phyloP scores from a whole-genome alignment of 1,140 invertebrate genomes.

The Drosophila trapezifrons region DNA sequence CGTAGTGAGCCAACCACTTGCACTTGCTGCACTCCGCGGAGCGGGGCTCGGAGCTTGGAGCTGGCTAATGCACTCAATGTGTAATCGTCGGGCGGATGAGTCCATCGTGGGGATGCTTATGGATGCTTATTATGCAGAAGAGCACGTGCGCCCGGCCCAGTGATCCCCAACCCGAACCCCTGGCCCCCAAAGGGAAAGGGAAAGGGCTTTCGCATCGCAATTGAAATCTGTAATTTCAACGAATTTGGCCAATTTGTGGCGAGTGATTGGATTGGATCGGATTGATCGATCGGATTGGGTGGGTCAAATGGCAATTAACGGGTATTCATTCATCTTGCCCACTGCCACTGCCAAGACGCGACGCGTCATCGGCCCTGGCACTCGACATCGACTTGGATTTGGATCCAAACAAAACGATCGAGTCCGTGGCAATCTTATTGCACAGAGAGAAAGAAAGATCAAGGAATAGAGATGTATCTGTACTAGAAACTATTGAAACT shows the following conservation, averaged over 20 bases:
- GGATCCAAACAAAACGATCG: neutral
- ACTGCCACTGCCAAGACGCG: neutral
- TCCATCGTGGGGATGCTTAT: too few relatives aligned
- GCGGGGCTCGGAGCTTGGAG: neutral
- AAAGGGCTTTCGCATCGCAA: constrained; percentile 20
- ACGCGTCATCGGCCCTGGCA: constrained; percentile 7
- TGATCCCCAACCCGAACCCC: neutral
- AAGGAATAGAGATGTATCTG: too few relatives aligned
- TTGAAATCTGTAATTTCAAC: neutral
- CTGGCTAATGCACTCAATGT: constrained; percentile 12
- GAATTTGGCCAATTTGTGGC: constrained; percentile 9
- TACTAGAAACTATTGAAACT: neutral
- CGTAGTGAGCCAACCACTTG: constrained; percentile 38
- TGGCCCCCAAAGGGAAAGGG: constrained; percentile 4
- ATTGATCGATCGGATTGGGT: constrained; percentile 29
- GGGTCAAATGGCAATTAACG: constrained; percentile 46
- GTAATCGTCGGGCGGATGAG: constrained; percentile 3
- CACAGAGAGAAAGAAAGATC: neutral
- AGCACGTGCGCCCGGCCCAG: constrained; percentile 9
- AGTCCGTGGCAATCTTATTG: neutral
- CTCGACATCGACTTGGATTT: neutral
- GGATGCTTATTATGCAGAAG: too few relatives aligned
- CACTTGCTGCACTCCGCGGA: constrained; percentile 39
- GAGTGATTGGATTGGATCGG: constrained; percentile 9
- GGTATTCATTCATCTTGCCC: constrained; percentile 29